Percentiles rank a stretch among this genome's conserved stretches.
Evolutionary conservation across 1,140 invertebrate species (phyloP).

Genomic region (Steinernema khuongi): DNA sequence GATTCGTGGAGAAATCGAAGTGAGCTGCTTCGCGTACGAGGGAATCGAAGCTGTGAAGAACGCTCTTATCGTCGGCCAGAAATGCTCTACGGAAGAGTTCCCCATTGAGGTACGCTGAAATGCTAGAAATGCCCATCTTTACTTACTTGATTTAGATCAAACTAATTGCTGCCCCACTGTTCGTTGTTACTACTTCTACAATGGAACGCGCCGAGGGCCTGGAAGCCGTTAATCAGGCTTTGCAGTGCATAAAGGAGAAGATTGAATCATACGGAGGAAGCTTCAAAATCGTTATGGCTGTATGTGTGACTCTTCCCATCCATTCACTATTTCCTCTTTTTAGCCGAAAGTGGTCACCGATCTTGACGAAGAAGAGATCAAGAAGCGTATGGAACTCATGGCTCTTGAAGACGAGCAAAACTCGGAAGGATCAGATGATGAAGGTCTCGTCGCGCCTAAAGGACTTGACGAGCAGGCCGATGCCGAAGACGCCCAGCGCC

Average conservation of each 20-base stretch:
- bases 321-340: constrained; percentile 34
- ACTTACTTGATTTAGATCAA: constrained; percentile 70
- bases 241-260: constrained; percentile 77
- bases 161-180: constrained; percentile 92
- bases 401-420: constrained; percentile 75
- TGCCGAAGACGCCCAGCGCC: constrained; percentile 26
- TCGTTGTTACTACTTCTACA: constrained; percentile 96
- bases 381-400: constrained; percentile 82
- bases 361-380: constrained; percentile 88
- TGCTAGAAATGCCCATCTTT: background rate
- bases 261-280: constrained; percentile 78
- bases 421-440: constrained; percentile 64
- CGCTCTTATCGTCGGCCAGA: constrained; percentile 83
- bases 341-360: constrained; percentile 96
- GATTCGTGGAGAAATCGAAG: constrained; percentile 76
- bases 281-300: constrained; percentile 88
- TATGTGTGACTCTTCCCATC: constrained; percentile 62
- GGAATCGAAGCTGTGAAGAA: constrained; percentile 97
- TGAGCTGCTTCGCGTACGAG: constrained; percentile 91
- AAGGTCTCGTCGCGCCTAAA: constrained; percentile 55
- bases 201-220: constrained; percentile 89
- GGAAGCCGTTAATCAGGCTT: constrained; percentile 77
- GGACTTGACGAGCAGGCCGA: constrained; percentile 53
- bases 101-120: constrained; percentile 72
- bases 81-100: constrained; percentile 81